These are phyloP conservation scores for Calameuta idolon DNA, from an alignment of 2,888 invertebrate genomes.

Conservation along the genomic window DNA sequence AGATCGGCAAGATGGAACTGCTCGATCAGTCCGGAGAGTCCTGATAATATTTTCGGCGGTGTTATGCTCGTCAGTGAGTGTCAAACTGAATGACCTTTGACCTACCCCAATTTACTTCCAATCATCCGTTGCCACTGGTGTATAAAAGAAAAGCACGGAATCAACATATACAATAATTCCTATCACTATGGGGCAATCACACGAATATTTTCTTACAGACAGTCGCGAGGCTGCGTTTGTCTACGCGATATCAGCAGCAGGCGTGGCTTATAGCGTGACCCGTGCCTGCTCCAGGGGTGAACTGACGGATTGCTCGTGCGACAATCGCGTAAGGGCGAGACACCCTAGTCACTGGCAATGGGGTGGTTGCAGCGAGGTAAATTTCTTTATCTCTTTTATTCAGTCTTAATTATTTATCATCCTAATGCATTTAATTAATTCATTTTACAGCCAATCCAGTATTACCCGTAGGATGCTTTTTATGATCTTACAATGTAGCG, in stretches of 20 bases:
- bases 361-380: constrained; percentile 93
- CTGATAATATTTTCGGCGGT: constrained; percentile 85
- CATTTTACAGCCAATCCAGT: no score
- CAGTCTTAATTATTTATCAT: no score
- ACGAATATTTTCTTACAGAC: constrained; percentile 70
- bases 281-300: constrained; percentile 89
- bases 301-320: constrained; percentile 89
- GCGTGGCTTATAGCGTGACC: constrained; percentile 89
- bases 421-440: no score
- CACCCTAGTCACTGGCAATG: constrained; percentile 88
- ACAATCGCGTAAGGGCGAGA: constrained; percentile 77
- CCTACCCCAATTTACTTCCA: not conserved
- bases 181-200: no score
- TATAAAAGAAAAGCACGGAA: no score
- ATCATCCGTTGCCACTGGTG: no score
- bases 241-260: constrained; percentile 89
- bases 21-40: constrained; percentile 78
- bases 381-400: constrained; percentile 4
- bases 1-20: constrained; percentile 91
- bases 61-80: constrained; percentile 87
- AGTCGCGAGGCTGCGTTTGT: constrained; percentile 92
- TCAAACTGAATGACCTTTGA: not conserved
- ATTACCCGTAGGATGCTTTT: no score
- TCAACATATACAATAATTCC: no score
- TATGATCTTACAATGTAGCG: no score